Conservation (phyloP, 2,797 vertebrate genomes). For the Hyperoplus immaculatus region DNA sequence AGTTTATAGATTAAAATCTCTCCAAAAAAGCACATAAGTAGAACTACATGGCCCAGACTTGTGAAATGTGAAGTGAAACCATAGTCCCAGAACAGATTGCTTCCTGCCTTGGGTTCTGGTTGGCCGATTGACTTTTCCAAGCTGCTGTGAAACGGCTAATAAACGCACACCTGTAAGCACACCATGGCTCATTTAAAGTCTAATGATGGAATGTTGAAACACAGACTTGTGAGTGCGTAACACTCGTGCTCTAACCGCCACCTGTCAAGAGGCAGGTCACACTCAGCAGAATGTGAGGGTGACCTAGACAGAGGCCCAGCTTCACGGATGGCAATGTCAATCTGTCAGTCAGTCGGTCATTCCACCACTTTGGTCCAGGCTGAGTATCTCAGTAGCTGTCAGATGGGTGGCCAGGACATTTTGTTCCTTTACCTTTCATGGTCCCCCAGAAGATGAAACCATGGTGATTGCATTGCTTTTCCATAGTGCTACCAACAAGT, state of each 20-base stretch:
- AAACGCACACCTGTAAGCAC: slow-evolving; percentile 63
- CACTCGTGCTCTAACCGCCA: slow-evolving; percentile 1
- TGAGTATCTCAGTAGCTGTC: not conserved
- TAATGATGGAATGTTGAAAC: slow-evolving; percentile 43
- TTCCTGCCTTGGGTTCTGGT: slow-evolving; percentile 27
- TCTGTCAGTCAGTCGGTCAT: not conserved
- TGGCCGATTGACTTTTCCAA: slow-evolving; percentile 36
- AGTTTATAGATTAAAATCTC: slow-evolving; percentile 34
- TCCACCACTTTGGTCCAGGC: not conserved
- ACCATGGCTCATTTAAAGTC: slow-evolving; percentile 57
- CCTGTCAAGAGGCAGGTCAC: slow-evolving; percentile 3
- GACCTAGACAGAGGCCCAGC: not conserved
- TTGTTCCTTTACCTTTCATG: not conserved
- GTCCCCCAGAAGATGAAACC: not conserved
- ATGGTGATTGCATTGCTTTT: not conserved
- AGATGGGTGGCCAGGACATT: not conserved
- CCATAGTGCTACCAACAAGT: too few species aligned
- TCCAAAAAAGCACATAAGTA: slow-evolving; percentile 6
- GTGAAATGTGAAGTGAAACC: slow-evolving; percentile 3
- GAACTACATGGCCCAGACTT: not conserved
- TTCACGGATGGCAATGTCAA: not conserved
- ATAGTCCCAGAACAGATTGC: slow-evolving; percentile 25
- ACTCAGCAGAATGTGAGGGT: not conserved
- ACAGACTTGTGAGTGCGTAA: slow-evolving; percentile 36
- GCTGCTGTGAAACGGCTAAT: slow-evolving; percentile 41